phyloP scores from a whole-genome alignment of 2,888 invertebrate species.

The Lypha dubia region DNA sequence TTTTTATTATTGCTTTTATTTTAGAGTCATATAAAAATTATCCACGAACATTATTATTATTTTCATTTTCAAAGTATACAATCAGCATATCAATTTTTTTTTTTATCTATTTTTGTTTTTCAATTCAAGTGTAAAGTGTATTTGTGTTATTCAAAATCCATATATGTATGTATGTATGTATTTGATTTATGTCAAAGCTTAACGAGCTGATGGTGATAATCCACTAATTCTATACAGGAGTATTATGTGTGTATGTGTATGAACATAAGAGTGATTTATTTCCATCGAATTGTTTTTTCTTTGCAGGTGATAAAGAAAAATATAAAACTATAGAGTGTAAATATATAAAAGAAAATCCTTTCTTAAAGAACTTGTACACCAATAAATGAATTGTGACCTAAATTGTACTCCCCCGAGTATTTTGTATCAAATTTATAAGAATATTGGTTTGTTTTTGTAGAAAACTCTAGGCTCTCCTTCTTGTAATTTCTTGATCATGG shows the following conservation, averaged over 20 bases:
- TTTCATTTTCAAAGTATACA: conserved; percentile 22
- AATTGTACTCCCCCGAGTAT: no score
- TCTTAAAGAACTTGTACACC: no score
- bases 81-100: conserved; percentile 12
- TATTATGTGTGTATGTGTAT: not conserved
- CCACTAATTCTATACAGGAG: conserved; percentile 4
- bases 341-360: no score
- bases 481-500: no score
- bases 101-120: not conserved
- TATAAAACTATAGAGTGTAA: no score
- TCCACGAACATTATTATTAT: conserved; percentile 63
- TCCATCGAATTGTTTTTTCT: no score
- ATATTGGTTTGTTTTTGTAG: no score
- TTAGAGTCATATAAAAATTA: conserved; percentile 55
- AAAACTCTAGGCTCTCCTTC: no score
- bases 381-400: no score
- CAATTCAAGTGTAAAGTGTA: conserved; percentile 73
- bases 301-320: no score
- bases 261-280: not conserved
- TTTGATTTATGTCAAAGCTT: conserved; percentile 83
- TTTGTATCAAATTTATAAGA: no score
- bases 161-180: no score
- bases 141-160: conserved; percentile 73
- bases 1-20: conserved; percentile 76
- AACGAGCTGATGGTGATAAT: conserved; percentile 73